Percentiles rank a stretch among this genome's conserved stretches.
These are phyloP conservation scores for Solea senegalensis DNA, from an alignment of 2,113 vertebrate species.

Conservation along the genomic window DNA sequence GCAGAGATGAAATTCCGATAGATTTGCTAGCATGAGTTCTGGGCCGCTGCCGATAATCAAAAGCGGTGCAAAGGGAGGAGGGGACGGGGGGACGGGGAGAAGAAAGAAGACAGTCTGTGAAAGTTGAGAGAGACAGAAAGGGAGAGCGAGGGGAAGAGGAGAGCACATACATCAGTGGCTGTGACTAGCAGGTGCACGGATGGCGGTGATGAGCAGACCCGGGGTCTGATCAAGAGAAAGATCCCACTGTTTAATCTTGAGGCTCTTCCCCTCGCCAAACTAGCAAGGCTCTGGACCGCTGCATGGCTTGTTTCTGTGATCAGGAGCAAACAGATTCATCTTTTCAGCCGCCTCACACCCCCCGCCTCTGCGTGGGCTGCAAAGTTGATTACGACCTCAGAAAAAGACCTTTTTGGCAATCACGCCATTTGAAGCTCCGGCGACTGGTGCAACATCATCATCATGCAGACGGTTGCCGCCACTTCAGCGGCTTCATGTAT, in stretches of 20 bases:
- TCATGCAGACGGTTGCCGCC: constrained; percentile 28
- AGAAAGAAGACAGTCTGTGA: constrained; percentile 70
- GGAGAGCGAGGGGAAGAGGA: constrained; percentile 34
- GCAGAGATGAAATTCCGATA: constrained; percentile 65
- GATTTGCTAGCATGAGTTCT: constrained; percentile 54
- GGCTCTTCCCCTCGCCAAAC: constrained; percentile 67
- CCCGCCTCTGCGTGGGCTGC: constrained; percentile 70
- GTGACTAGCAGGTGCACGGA: constrained; percentile 78
- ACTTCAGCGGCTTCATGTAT: constrained; percentile 19
- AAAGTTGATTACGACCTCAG: constrained; percentile 67
- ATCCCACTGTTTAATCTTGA: constrained; percentile 80
- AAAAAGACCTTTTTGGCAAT: constrained; percentile 60
- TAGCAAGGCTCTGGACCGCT: constrained; percentile 67
- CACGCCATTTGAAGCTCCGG: constrained; percentile 23
- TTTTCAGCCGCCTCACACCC: constrained; percentile 48
- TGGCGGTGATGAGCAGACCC: constrained; percentile 52
- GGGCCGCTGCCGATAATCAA: constrained; percentile 68
- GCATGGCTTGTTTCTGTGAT: constrained; percentile 74
- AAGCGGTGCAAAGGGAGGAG: constrained; percentile 41
- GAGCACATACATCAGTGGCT: constrained; percentile 68
- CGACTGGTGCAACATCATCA: constrained; percentile 47
- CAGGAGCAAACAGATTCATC: constrained; percentile 74
- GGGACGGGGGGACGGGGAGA: background rate
- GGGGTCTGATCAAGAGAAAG: constrained; percentile 78
- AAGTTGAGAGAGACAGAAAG: constrained; percentile 48